These are phyloP conservation scores for Hesperophylax magnus DNA, from an alignment of 1,140 invertebrate genomes.

Conservation along the genomic window DNA sequence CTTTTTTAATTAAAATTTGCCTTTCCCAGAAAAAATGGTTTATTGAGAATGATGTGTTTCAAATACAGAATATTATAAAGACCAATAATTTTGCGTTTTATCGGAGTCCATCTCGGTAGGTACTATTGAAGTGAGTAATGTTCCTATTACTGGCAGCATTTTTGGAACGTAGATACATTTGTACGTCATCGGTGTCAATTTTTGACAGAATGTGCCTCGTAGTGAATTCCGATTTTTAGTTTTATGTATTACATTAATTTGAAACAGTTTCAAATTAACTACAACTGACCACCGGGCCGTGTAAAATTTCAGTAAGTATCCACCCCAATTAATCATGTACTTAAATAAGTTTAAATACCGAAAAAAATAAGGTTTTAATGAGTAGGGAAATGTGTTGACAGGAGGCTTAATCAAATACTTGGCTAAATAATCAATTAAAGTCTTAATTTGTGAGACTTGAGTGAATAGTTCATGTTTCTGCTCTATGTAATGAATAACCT, in stretches of 20 bases:
- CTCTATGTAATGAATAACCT: too few species aligned
- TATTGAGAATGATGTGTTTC: too few species aligned
- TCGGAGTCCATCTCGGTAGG: background rate
- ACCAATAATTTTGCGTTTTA: too few species aligned
- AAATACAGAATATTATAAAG: too few species aligned
- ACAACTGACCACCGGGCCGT: background rate
- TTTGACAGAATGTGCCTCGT: conserved; percentile 44
- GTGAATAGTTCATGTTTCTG: too few species aligned
- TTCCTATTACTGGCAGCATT: background rate
- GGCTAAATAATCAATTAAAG: too few species aligned
- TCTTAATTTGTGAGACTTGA: too few species aligned
- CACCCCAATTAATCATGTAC: too few species aligned
- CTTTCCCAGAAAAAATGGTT: too few species aligned
- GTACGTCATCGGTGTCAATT: conserved; percentile 43
- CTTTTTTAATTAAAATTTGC: too few species aligned
- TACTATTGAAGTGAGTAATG: conserved; percentile 1
- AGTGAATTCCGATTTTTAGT: background rate
- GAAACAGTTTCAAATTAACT: background rate
- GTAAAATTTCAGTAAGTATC: conserved; percentile 9
- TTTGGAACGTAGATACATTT: background rate
- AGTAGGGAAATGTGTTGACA: background rate
- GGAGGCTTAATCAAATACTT: background rate
- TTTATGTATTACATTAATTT: conserved; percentile 2
- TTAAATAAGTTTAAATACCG: too few species aligned
- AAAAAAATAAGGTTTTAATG: too few species aligned